Evolutionary conservation across 2,113 vertebrate genomes (phyloP), one percentile per base, ranked within the genome.

Genomic region (Eretmochelys imbricata): DNA sequence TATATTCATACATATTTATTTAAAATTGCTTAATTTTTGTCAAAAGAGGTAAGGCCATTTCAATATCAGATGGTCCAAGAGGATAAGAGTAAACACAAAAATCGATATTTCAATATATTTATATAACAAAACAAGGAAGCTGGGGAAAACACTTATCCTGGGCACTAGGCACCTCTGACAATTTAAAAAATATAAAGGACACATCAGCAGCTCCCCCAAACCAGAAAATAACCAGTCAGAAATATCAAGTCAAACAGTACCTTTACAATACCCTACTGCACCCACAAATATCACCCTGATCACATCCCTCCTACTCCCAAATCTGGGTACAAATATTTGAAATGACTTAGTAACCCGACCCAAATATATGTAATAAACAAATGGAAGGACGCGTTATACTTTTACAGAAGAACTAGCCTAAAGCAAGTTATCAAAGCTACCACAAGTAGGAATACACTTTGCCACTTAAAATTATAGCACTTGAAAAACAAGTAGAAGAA

Each of bases 371-470:
- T 78, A 48, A 94, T 95, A 84, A 53, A 57, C 54, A 93, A 90
- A 83, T 91, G 95, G 87, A 80, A 53, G 80, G 35, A 94, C 95
- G 93, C 84, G 88, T 87, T 20, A 87, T 49, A 87, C 81, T 22
- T 94, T 69, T 89, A 94, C 89, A 87, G 65, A 17, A 72, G 92
- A 85, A 88, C 50, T 51, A 95, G 48, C 54, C 79, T 92, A 78
- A 85, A 91, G 86, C 65, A 75, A 22, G 0, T 89, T 87, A 91
- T 65, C 82, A 87, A 76, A 93, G 82, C 54, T 89, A 91, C 38
- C 76, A 53, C 4, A 80, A 94, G 42, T 50, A 93, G 27, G 17
- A 53, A 88, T 78, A 94, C 91, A 88, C 55, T 97, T 92, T 84
- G 79, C 62, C 94, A 87, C 51, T 89, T 65, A 11, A 46, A 95